Base-by-base conservation (phyloP, 2,888 invertebrate species). In the Habrosyne pyritoides region DNA sequence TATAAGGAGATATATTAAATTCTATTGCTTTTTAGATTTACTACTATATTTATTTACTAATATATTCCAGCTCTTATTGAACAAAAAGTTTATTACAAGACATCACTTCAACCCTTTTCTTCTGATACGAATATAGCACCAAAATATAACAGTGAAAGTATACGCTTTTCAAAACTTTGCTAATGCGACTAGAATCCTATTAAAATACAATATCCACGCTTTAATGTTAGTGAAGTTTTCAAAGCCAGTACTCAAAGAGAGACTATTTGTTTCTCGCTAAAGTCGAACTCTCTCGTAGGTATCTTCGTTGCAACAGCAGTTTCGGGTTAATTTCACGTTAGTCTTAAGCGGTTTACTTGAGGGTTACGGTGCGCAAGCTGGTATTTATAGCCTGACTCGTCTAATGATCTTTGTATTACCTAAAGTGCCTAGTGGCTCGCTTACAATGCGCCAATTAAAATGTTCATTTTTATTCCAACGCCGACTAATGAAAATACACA, bases 381-480 rank as follows among this genome's bases (percentile, higher is more conserved):
- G 77, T 82, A 83, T 83, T 83, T 84, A 84, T 82, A 76, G 79
- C 82, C 62, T 55, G 67, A 72, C 77, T 70, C 72, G 63, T 73
- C 80, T 87, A 87, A 87, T 84, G 86, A 81, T 81, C 74, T 81
- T 84, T 79, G 78, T 79, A 86, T 84, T 83, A 79, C 78, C 69
- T 69, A 65, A 60, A 67, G 61, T 54, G 55, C 61, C 52, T 52
- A 55, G 59, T 61, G 60, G 49, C 47, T 21, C 22, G 47, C 36
- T 56, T 54, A 47, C 22, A 21, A 24, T 12, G 14, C 10, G n/a
- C n/a, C 5, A 21, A 50, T 21, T 14, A 21, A 30, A 50, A 21
- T 30, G 42, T 42, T 42, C 8, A 8, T 42, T 42, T 18, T 42
- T 42, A 42, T 42, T 18, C 24, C 24, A 24, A 42, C 14, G 18